Conservation (phyloP, 2,113 vertebrate species). For the Ailurus styani region DNA sequence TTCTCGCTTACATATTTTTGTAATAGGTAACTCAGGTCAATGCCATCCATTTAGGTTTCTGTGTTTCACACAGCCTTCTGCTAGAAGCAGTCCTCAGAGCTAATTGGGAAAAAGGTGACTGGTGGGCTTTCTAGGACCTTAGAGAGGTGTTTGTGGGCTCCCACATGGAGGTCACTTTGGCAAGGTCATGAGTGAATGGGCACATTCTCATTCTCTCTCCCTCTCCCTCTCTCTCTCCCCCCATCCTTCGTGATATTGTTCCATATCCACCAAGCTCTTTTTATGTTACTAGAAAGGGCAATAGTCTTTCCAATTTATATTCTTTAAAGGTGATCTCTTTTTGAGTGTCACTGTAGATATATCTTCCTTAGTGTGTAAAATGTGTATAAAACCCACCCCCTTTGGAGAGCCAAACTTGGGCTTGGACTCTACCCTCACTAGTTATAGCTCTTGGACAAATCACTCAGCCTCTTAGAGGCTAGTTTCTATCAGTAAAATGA, state of each 20-base stretch:
- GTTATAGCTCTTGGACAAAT: neutral
- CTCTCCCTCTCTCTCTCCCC: no score
- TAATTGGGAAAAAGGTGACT: neutral
- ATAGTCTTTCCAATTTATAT: neutral
- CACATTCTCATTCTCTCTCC: neutral
- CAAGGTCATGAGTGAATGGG: neutral
- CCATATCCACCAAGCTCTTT: neutral
- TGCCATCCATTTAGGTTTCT: neutral
- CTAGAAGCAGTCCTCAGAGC: neutral
- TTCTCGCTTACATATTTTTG: neutral
- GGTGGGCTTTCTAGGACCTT: neutral
- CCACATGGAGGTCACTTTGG: neutral
- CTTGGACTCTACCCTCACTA: neutral
- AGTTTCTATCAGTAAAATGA: neutral
- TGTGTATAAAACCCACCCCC: neutral
- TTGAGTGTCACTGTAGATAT: neutral
- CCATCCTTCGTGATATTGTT: neutral
- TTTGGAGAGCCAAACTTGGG: neutral
- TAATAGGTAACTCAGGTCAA: neutral
- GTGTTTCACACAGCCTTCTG: neutral
- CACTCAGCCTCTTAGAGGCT: neutral
- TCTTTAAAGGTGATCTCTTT: neutral
- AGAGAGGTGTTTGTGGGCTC: neutral
- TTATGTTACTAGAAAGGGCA: neutral
- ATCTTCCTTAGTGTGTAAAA: neutral